Evolutionary conservation across 2,888 invertebrate genomes (phyloP), one percentile per base, ranked within the genome.

Genomic region (Apamea crenata): DNA sequence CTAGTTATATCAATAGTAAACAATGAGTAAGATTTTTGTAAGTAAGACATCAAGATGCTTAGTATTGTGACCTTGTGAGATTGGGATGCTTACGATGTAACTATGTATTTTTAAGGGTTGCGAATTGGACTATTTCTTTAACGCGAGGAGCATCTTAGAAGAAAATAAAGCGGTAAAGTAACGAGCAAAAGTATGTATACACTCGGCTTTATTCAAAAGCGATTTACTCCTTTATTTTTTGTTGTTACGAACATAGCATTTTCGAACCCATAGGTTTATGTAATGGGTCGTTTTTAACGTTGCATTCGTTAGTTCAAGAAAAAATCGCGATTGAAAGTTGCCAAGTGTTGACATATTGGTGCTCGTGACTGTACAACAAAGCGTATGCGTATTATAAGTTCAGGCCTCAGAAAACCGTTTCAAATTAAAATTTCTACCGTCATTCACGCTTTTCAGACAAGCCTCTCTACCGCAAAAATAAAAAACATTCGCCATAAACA

Each of bases 1-100:
- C 77, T 84, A 85, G 82, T 89, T 89, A 89, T 80, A 84, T 87
- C 87, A 78, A 86, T 88, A 91, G 84, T 89, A 89, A 91, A 92
- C 91, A 90, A 88, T 81, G 87, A 86, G 86, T 77, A 82, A 78
- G 69, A 74, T 79, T 85, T 80, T 84, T 67, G 66, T 70, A 74
- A 74, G 56, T 72, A 70, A 76, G 61, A 63, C 21, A 56, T 53
- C 32, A n/a, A 76, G 71, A 68, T 71, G 65, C 40, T 65, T 66
- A n/a, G 18, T 68, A 50, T 47, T 32, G 36, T 68, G 67, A 69
- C 63, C 53, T 80, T 63, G 29, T 71, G 29, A 36, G 16, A 36
- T 36, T 80, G n/a, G 7, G 25, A 71, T 61, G 25, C 74, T 71
- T 68, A 70, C 50, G 59, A 66, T 32, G 21, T 18, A 47, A 47